Base-by-base conservation (phyloP, 2,888 invertebrate genomes). In the Meloe dianella region DNA sequence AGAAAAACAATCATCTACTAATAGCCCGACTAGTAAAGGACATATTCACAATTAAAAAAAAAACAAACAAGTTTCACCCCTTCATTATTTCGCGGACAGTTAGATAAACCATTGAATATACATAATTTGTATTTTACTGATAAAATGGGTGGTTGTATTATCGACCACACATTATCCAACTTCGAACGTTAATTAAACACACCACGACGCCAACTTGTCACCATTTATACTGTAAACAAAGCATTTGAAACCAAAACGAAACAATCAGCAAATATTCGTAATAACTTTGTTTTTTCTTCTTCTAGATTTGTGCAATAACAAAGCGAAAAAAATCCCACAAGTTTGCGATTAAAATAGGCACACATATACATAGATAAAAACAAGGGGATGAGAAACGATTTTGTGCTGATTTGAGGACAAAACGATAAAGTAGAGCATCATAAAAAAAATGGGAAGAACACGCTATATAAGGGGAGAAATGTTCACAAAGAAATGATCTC, bases 171-270 rank as follows among this genome's bases (percentile, higher is more conserved):
- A 61, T 68, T 61, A 68, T 66, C 69, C 71, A 67, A 74, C 77
- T 74, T 68, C 74, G 65, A 70, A 68, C 74, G 68, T 74, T 77
- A 76, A 77, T 77, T 77, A 76, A n/a, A 73, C 73, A 71, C 70
- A 67, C 75, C 72, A 63, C 68, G n/a, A n/a, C n/a, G n/a, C n/a
- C n/a, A 68, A 68, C 63, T 57, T 62, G 68, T 68, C 68, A 65
- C 68, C 65, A 65, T 61, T 68, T 17, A 17, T 41, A 17, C 12
- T 17, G 10, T 47, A 20, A 47, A 47, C 20, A 57, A 14, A 9
- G 2, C 38, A 41, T 12, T 41, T 17, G 17, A 12, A 41, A 8
- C 6, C 14, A 38, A 38, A 38, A 38, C 4, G 14, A 38, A 38
- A 14, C n/a, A n/a, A 10, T 32, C n/a, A 6, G 41, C 17, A 41